These are phyloP conservation scores for Miltochrista miniata DNA, from an alignment of 2,888 invertebrate species.

Conservation along the genomic window DNA sequence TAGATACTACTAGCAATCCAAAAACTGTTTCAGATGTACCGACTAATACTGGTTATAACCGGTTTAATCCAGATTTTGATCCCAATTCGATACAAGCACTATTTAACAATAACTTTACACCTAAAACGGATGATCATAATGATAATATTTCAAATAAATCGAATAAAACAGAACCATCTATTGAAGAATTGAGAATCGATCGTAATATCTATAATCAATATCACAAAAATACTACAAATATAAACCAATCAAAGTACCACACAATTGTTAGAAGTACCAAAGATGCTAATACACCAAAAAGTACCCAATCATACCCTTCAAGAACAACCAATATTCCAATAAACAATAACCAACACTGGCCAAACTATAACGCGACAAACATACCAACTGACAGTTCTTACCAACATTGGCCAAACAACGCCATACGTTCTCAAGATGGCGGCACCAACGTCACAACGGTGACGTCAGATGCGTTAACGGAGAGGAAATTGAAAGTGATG, in stretches of 20 bases:
- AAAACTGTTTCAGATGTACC: background rate
- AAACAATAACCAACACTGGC: background rate
- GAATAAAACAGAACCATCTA: background rate
- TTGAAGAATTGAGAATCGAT: background rate
- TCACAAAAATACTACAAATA: background rate
- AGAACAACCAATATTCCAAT: background rate
- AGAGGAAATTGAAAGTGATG: slow-evolving; percentile 62
- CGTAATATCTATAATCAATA: background rate
- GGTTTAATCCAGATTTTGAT: background rate
- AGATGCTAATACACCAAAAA: background rate
- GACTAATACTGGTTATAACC: background rate
- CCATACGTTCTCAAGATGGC: background rate
- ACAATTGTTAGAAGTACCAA: background rate
- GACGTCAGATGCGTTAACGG: slow-evolving; percentile 52
- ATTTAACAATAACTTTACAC: background rate
- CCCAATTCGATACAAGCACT: background rate
- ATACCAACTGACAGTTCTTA: background rate
- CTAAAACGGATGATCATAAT: background rate
- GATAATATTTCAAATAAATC: background rate
- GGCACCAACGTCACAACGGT: background rate
- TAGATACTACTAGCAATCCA: background rate
- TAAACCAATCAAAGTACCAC: background rate
- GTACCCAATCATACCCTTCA: background rate
- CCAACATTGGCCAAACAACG: background rate
- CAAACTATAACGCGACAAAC: background rate